phyloP scores from a whole-genome alignment of 2,888 invertebrate genomes.

The Tupiocoris notatus region DNA sequence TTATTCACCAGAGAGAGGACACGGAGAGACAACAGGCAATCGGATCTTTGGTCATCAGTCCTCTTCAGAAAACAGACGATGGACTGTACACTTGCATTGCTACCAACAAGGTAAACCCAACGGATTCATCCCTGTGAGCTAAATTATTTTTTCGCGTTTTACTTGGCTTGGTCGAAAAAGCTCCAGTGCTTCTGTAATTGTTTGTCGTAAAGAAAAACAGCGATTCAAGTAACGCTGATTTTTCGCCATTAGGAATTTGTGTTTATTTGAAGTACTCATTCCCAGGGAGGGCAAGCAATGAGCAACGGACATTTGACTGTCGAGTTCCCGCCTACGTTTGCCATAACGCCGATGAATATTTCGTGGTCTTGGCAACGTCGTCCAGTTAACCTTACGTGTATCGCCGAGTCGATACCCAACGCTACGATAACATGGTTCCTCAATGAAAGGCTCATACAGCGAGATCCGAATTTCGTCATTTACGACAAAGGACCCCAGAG shows the following conservation, averaged over 20 bases:
- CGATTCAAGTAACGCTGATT: no score
- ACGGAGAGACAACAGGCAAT: slow-evolving; percentile 61
- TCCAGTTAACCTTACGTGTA: slow-evolving; percentile 80
- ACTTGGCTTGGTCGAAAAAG: no score
- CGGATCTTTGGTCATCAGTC: slow-evolving; percentile 68
- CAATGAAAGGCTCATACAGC: slow-evolving; percentile 53
- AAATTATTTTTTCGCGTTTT: no score
- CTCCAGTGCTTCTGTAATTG: no score
- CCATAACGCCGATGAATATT: slow-evolving; percentile 63
- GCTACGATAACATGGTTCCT: slow-evolving; percentile 85
- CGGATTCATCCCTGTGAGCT: no score
- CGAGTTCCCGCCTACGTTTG: slow-evolving; percentile 79
- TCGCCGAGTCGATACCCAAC: slow-evolving; percentile 84
- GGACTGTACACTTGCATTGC: slow-evolving; percentile 87
- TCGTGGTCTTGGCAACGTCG: slow-evolving; percentile 80
- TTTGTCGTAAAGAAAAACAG: no score
- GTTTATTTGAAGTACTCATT: no score
- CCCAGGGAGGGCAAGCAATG: slow-evolving; percentile 66
- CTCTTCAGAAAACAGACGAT: slow-evolving; percentile 71
- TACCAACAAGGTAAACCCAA: slow-evolving; percentile 65
- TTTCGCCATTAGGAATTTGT: no score
- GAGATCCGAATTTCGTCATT: slow-evolving; percentile 61
- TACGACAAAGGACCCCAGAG: slow-evolving; percentile 65
- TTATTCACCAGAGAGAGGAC: slow-evolving; percentile 60
- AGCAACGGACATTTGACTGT: slow-evolving; percentile 80